phyloP scores from a whole-genome alignment of 2,113 vertebrate species.

The Onychostruthus taczanowskii region DNA sequence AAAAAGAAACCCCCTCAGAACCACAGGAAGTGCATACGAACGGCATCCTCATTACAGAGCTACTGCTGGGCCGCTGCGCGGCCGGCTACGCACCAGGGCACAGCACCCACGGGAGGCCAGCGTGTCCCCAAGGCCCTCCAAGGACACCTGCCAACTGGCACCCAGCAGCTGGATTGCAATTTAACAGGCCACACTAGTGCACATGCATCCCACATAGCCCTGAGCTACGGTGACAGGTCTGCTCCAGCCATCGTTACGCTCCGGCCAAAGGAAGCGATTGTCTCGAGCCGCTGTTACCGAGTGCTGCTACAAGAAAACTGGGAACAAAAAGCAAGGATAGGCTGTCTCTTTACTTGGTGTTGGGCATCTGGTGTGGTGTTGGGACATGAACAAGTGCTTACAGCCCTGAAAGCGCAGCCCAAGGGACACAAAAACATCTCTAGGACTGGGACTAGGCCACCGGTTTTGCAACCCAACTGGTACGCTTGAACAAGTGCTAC shows the following conservation, averaged over 20 bases:
- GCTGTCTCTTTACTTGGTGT: background rate
- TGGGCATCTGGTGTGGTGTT: background rate
- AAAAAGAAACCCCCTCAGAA: slow-evolving; percentile 87
- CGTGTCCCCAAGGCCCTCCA: slow-evolving; percentile 26
- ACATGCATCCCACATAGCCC: background rate
- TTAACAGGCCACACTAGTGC: background rate
- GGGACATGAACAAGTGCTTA: slow-evolving; percentile 35
- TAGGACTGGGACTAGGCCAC: background rate
- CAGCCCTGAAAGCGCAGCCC: slow-evolving; percentile 41
- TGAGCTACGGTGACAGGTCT: background rate
- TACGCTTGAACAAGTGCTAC: background rate
- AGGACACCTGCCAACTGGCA: slow-evolving; percentile 29
- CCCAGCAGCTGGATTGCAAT: background rate
- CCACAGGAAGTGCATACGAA: slow-evolving; percentile 78
- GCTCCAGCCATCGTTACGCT: slow-evolving; percentile 23
- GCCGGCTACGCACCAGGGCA: slow-evolving; percentile 64
- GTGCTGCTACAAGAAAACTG: slow-evolving; percentile 5
- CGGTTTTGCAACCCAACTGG: background rate
- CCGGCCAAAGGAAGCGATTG: slow-evolving; percentile 41
- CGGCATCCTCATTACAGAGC: slow-evolving; percentile 79
- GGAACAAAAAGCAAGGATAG: background rate
- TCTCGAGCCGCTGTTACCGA: slow-evolving; percentile 41
- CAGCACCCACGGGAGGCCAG: slow-evolving; percentile 57
- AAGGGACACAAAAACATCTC: slow-evolving; percentile 26
- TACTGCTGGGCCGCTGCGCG: slow-evolving; percentile 66